A percentile compares a stretch with the other conserved stretches of the same genome.
phyloP scores from a whole-genome alignment of 2,797 vertebrate species.

The Microctenopoma stevenorrisi region DNA sequence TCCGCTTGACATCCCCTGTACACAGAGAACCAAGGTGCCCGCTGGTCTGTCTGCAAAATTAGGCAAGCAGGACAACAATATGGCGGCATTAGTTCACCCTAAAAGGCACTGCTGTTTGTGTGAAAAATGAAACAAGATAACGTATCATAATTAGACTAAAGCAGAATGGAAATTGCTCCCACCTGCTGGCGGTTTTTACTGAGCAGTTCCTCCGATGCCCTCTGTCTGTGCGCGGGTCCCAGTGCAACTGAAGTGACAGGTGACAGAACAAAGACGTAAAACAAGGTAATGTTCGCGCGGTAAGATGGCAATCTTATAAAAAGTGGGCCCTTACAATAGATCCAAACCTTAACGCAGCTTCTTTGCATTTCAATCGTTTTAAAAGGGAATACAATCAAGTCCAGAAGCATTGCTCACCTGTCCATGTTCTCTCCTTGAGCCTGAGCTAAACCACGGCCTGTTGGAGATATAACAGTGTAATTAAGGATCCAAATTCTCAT shows the following conservation, averaged over 20 bases:
- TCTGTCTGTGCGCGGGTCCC: constrained; percentile 90
- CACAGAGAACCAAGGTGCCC: constrained; percentile 97
- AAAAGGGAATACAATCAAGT: not conserved
- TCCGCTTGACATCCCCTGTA: constrained; percentile 97
- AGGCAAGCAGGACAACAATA: constrained; percentile 47
- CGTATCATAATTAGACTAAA: constrained; percentile 6
- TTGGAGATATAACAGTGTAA: constrained; percentile 17
- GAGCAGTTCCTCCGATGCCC: constrained; percentile 88
- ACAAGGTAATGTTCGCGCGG: constrained; percentile 17
- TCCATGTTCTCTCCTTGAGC: constrained; percentile 81
- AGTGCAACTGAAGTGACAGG: constrained; percentile 81
- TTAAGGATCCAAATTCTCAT: constrained; percentile 1
- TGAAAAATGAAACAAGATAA: constrained; percentile 11
- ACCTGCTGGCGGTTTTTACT: constrained; percentile 96
- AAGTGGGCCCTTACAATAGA: not conserved
- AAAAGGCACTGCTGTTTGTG: not conserved
- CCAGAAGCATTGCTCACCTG: constrained; percentile 73
- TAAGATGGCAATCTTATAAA: not conserved
- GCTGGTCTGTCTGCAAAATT: constrained; percentile 91
- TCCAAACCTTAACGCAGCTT: not conserved
- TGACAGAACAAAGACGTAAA: constrained; percentile 10
- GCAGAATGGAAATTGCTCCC: constrained; percentile 45
- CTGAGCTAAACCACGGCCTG: constrained; percentile 84
- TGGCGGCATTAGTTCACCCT: constrained; percentile 18
- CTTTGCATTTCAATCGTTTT: constrained; percentile 10